These are phyloP conservation scores for Saimiri boliviensis DNA, from an alignment of 2,113 vertebrate species.

Conservation along the genomic window DNA sequence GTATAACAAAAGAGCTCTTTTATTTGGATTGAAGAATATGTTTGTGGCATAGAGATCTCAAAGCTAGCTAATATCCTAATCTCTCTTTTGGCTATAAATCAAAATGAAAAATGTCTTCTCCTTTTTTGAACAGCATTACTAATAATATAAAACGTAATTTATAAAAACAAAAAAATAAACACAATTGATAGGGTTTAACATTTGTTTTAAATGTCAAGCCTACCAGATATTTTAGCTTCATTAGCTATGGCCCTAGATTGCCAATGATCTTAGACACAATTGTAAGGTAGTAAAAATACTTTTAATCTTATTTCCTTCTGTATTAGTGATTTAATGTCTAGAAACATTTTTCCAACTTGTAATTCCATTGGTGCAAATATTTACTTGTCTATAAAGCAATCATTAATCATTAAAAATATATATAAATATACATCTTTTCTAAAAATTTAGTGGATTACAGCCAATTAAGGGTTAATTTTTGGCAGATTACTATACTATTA, in stretches of 20 bases:
- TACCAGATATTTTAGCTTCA: neutral
- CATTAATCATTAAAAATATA: neutral
- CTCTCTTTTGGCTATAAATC: neutral
- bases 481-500: neutral
- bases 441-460: neutral
- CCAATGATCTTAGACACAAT: neutral
- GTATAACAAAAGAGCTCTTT: neutral
- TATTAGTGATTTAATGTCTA: neutral
- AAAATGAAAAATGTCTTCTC: neutral
- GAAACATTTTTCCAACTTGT: neutral
- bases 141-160: neutral
- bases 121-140: neutral
- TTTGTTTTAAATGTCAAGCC: neutral
- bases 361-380: neutral
- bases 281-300: neutral
- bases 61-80: neutral
- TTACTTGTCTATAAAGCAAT: neutral
- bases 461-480: neutral
- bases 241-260: neutral
- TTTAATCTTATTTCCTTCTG: neutral
- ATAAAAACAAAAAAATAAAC: neutral
- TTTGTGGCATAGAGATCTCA: neutral
- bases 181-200: neutral
- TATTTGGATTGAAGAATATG: constrained; percentile 17
- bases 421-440: neutral